Conservation (phyloP, 2,888 invertebrate genomes). For the Torymus tubicola region DNA sequence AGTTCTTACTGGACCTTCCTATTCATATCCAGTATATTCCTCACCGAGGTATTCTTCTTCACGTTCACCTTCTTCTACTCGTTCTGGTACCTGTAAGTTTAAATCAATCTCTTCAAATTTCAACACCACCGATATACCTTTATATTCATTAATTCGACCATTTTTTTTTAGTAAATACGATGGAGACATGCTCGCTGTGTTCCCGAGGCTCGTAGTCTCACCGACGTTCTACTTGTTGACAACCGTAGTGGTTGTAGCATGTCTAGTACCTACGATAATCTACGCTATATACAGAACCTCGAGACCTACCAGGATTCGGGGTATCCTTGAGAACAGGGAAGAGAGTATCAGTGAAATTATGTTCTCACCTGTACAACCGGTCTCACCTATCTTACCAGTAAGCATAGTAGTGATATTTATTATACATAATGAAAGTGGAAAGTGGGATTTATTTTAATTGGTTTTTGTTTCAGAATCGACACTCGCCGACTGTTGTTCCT, state of each 20-base stretch:
- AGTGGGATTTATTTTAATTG: too few relatives aligned
- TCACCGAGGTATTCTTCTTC: constrained; percentile 80
- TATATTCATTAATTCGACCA: neutral
- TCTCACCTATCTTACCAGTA: constrained; percentile 39
- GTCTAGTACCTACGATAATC: constrained; percentile 80
- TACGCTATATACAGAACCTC: constrained; percentile 63
- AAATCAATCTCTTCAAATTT: neutral
- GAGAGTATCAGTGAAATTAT: constrained; percentile 21
- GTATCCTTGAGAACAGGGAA: constrained; percentile 48
- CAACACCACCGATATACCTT: constrained; percentile 19
- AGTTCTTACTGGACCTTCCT: constrained; percentile 81
- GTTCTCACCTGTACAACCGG: constrained; percentile 26
- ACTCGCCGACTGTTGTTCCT: constrained; percentile 56
- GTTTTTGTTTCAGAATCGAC: constrained; percentile 57
- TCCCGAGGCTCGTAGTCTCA: constrained; percentile 79
- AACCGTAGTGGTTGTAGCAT: constrained; percentile 76
- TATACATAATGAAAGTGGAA: too few relatives aligned
- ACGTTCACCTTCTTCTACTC: constrained; percentile 80
- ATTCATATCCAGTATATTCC: constrained; percentile 78
- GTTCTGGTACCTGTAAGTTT: constrained; percentile 80
- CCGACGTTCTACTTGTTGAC: constrained; percentile 81
- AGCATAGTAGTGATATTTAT: neutral
- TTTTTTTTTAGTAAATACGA: constrained; percentile 75
- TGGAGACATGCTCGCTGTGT: constrained; percentile 80
- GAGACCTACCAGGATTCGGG: constrained; percentile 62